Evolutionary conservation across 2,113 vertebrate genomes (phyloP), one percentile per base, ranked within the genome.

Genomic region (Corythaixoides concolor): DNA sequence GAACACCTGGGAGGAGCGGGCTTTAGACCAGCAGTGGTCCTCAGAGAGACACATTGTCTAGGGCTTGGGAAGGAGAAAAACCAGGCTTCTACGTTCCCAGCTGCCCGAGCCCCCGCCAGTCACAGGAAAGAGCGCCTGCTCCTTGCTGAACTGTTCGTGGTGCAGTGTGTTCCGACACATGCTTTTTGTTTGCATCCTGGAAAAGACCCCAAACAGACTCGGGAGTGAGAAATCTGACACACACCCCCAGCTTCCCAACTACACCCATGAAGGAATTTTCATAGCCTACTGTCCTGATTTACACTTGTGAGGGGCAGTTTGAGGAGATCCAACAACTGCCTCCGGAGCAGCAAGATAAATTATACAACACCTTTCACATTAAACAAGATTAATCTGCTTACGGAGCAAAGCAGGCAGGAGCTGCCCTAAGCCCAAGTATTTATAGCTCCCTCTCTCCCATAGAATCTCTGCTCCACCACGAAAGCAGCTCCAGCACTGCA

Each of bases 261-360:
- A 47, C n/a, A 62, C 14, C 64, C 55, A 79, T 24, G 55, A 35
- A 91, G 86, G 62, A 56, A 74, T 75, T 27, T 89, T 69, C 76
- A 76, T 41, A 91, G 70, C 79, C 89, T 82, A 63, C 59, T 91
- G 47, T 35, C 69, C 92, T 70, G 45, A 89, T 93, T 95, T 91
- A 89, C n/a, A 85, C 62, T 59, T 27, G 4, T 24, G 60, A 79
- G 75, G 79, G 56, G 53, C 77, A 91, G 41, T 53, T 30, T 58
- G 56, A 90, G 63, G 94, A 94, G 72, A 93, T 30, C 15, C 37
- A 94, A 68, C 59, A 91, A 70, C 62, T 79, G 10, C 11, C 45
- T 89, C 63, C 1, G 3, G 35, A 73, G 52, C 19, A 93, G 56
- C 72, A 72, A 62, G 60, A 88, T 30, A 58, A 84, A 92, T 79